A percentile compares a stretch with the other conserved stretches of the same genome.
phyloP scores from a whole-genome alignment of 2,797 vertebrate genomes.

The Lateolabrax maculatus region DNA sequence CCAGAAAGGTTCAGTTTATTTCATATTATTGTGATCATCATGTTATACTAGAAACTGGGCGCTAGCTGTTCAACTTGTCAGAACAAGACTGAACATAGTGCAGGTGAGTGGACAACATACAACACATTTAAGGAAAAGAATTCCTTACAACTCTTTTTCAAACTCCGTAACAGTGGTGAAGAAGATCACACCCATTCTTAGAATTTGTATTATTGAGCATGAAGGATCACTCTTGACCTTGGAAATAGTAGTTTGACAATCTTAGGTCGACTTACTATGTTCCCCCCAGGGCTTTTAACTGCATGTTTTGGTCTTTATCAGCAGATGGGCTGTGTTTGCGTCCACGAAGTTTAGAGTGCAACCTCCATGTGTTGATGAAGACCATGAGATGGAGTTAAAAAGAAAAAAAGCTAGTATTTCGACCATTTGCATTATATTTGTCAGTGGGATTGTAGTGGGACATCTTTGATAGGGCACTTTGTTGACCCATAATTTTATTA shows the following conservation, averaged over 20 bases:
- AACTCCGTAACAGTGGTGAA: background rate
- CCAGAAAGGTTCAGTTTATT: background rate
- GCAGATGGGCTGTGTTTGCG: background rate
- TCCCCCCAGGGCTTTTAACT: background rate
- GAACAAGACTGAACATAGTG: slow-evolving; percentile 1
- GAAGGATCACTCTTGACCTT: background rate
- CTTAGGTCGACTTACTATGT: background rate
- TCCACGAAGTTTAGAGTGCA: too few relatives aligned
- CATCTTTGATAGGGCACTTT: background rate
- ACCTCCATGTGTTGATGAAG: background rate
- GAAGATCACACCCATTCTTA: background rate
- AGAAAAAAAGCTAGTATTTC: background rate
- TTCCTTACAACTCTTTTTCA: too few relatives aligned
- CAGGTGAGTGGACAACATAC: background rate
- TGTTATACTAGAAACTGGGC: background rate
- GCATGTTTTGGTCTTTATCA: background rate
- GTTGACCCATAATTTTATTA: background rate
- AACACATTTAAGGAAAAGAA: background rate
- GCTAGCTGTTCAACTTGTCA: background rate
- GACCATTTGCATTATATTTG: background rate
- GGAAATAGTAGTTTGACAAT: background rate
- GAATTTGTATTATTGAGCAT: background rate
- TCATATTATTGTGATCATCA: background rate
- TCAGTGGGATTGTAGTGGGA: background rate
- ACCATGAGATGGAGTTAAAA: background rate